Percentiles rank a stretch among this genome's conserved stretches.
Evolutionary conservation across 2,797 vertebrate species (phyloP).

Genomic region (Cuniculus paca): DNA sequence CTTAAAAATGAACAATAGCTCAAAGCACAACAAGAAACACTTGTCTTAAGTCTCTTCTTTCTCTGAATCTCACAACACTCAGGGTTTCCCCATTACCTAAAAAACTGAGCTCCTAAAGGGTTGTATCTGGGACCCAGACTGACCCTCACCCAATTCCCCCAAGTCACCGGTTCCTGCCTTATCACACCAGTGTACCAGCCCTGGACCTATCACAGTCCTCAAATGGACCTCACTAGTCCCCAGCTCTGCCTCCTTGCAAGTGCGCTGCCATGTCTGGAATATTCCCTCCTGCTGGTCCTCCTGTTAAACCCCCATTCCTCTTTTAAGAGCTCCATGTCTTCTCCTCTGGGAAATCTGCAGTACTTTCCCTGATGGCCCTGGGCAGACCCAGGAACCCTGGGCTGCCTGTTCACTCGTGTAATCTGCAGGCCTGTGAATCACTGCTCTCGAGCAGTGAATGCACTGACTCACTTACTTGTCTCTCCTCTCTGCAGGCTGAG

Average conservation of each 20-base stretch:
- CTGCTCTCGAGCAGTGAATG: not conserved
- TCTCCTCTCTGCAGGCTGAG: not conserved
- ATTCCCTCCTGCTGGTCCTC: not conserved
- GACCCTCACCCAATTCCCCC: not conserved
- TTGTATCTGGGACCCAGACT: not conserved
- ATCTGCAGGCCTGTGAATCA: not conserved
- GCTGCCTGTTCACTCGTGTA: not conserved
- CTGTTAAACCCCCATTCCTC: not conserved
- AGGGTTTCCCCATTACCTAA: not conserved
- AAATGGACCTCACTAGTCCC: not conserved
- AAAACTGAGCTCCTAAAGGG: not conserved
- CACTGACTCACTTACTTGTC: not conserved
- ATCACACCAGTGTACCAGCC: not conserved
- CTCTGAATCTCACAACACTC: not conserved
- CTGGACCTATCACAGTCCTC: not conserved
- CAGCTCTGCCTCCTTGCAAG: not conserved
- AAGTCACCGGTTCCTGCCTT: not conserved
- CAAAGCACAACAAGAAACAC: not conserved
- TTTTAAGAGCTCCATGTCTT: not conserved
- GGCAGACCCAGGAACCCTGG: not conserved
- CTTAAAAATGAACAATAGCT: conserved; percentile 47
- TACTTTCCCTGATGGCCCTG: not conserved
- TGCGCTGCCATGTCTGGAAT: not conserved
- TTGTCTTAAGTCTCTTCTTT: not conserved
- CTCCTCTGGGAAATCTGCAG: not conserved